Conservation (phyloP, 2,113 vertebrate genomes). For the Hydropotes inermis region DNA sequence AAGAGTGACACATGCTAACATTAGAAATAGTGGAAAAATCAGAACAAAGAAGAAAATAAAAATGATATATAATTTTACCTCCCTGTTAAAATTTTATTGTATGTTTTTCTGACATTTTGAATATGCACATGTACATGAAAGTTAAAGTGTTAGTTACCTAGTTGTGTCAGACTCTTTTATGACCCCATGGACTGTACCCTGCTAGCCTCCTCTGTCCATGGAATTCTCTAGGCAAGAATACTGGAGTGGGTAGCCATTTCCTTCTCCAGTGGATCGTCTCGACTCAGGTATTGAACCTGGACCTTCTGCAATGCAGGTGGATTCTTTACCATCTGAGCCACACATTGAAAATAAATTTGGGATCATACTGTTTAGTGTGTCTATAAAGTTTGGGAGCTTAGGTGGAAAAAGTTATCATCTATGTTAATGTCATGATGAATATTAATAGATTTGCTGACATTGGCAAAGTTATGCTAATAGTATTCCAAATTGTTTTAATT, state of each 20-base stretch:
- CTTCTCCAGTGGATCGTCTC: not conserved
- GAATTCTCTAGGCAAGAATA: not conserved
- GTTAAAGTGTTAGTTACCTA: not conserved
- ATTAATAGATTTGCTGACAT: not conserved
- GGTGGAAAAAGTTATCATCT: not conserved
- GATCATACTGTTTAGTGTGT: not conserved
- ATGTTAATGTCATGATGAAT: not conserved
- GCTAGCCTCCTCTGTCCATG: not conserved
- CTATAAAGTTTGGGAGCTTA: not conserved
- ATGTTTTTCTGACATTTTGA: constrained; percentile 14
- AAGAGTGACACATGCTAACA: not conserved
- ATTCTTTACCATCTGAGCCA: not conserved
- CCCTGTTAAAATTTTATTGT: not conserved
- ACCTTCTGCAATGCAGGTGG: not conserved
- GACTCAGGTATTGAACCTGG: not conserved
- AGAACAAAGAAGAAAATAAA: not conserved
- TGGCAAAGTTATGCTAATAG: constrained; percentile 1
- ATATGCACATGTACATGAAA: not conserved
- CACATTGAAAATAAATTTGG: not conserved
- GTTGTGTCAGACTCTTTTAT: not conserved
- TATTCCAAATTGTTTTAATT: constrained; percentile 14
- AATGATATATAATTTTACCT: not conserved
- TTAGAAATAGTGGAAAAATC: not conserved
- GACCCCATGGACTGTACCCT: not conserved
- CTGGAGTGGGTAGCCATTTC: not conserved